Percentiles rank a stretch among this genome's conserved stretches.
Conservation (phyloP, 2,113 vertebrate genomes). For the Tichodroma muraria region DNA sequence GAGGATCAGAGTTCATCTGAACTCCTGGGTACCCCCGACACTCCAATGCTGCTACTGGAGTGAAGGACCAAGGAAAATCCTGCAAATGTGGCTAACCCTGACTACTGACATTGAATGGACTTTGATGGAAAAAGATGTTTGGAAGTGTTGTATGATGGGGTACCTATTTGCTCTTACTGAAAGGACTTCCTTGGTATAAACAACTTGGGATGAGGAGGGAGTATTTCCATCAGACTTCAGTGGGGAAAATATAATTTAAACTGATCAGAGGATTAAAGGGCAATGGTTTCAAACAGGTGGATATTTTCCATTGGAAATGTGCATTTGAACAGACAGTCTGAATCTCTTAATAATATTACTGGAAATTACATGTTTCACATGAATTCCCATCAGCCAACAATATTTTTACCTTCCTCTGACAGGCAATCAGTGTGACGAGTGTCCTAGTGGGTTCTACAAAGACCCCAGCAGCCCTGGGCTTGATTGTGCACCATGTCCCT, state of each 20-base stretch:
- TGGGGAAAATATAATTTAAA: not conserved
- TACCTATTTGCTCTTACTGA: not conserved
- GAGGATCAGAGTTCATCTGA: not conserved
- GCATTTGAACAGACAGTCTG: not conserved
- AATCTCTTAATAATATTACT: not conserved
- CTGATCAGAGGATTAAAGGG: not conserved
- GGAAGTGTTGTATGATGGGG: not conserved
- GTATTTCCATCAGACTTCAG: not conserved
- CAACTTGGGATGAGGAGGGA: not conserved
- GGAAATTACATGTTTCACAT: not conserved
- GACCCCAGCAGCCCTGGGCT: slow-evolving; percentile 43
- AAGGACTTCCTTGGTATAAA: not conserved
- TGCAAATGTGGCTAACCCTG: not conserved
- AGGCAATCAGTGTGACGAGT: slow-evolving; percentile 79
- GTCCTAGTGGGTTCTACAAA: slow-evolving; percentile 78
- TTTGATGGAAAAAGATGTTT: not conserved
- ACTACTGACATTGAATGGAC: not conserved
- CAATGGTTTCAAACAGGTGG: not conserved
- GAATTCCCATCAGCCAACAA: not conserved
- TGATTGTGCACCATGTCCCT: slow-evolving; percentile 72
- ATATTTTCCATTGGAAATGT: not conserved
- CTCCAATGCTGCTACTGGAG: not conserved
- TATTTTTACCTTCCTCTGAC: not conserved
- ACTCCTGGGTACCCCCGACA: not conserved
- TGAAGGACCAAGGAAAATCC: not conserved